Evolutionary conservation across 2,797 vertebrate genomes (phyloP), one percentile per base, ranked within the genome.

Genomic region (Poeciliopsis gracilis): DNA sequence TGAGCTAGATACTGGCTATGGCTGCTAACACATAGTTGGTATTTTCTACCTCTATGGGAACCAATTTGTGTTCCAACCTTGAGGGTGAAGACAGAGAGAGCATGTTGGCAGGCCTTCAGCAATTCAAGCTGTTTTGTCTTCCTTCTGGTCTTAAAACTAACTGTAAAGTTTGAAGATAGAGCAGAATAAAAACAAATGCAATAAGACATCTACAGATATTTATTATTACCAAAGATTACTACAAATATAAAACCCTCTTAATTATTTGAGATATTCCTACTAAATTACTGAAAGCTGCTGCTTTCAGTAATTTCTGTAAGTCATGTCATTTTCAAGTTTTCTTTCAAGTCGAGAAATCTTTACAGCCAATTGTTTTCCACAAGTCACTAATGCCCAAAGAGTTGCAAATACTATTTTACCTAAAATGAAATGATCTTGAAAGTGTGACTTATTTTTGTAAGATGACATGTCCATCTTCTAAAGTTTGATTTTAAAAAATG

Each of bases 1-100:
- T 77, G 88, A 90, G 89, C 77, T 80, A 43, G 84, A 82, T 87
- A 85, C 82, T 79, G 85, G 76, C 78, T 83, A 88, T 88, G 91
- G 90, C 87, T 93, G 91, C 85, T 70, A 83, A 78, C 88, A 87
- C 92, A 92, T 88, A 86, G 81, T 69, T 81, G 75, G 82, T 75
- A 74, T 79, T 88, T 80, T 82, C 77, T 76, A 13, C 82, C 76
- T 82, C 75, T 78, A n/a, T 84, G 76, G 77, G 83, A 86, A 72
- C 28, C 49, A 49, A 51, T 70, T 70, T 80, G 73, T 72, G 74
- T 74, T 76, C 87, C 74, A 85, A 57, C 75, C 67, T 84, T 79
- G 63, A 71, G 36, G 67, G n/a, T 46, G 72, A 81, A 57, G 75
- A 77, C 66, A 36, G 43, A 74, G 28, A n/a, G 38, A 25, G 47